phyloP scores from a whole-genome alignment of 2,888 invertebrate species.

The Brachyopa scutellaris region DNA sequence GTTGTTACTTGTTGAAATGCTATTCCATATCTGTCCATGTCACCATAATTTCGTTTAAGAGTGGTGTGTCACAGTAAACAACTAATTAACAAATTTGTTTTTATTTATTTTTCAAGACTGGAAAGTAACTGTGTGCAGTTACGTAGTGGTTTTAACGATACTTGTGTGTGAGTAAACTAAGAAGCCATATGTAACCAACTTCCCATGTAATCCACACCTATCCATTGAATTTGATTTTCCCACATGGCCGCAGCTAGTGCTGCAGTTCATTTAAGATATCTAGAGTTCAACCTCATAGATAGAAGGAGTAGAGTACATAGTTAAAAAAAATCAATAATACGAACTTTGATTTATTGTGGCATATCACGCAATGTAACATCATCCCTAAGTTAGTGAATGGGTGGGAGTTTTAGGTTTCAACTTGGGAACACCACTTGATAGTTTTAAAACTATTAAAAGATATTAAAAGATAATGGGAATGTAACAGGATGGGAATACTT shows the following conservation, averaged over 20 bases:
- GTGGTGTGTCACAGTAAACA: too few species aligned
- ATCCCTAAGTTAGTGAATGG: not conserved
- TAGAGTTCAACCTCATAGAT: not conserved
- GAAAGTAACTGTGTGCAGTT: not conserved
- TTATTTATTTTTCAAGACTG: not conserved
- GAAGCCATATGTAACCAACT: not conserved
- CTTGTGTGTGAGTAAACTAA: not conserved
- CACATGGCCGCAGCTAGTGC: too few species aligned
- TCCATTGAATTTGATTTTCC: not conserved
- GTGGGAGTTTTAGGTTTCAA: not conserved
- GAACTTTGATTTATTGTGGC: conserved; percentile 3
- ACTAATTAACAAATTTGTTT: not conserved
- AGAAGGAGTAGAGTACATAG: too few species aligned
- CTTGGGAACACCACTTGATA: too few species aligned
- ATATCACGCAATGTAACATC: conserved; percentile 4
- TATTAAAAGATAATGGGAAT: too few species aligned
- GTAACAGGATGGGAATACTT: too few species aligned
- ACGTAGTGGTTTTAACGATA: too few species aligned
- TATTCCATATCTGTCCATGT: not conserved
- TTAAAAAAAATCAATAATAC: not conserved
- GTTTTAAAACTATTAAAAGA: too few species aligned
- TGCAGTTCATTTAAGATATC: not conserved
- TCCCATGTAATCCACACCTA: not conserved
- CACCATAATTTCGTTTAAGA: not conserved
- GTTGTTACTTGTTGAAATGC: not conserved